Evolutionary conservation across 37 sponge, comb jelly and placozoan genomes (phyloP).

Genomic region (Corticium candelabrum): DNA sequence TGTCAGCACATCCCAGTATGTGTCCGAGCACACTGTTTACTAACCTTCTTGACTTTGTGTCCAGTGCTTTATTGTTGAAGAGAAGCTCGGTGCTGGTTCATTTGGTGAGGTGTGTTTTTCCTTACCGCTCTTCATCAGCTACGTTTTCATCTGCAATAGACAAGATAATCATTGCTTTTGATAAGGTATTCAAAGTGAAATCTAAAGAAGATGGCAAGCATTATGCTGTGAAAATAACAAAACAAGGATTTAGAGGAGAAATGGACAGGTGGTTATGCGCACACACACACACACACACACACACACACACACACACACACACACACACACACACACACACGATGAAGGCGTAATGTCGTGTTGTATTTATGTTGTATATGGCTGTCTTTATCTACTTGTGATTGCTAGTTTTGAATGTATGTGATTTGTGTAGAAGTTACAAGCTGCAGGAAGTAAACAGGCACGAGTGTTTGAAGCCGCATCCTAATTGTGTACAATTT

Average conservation of each 20-base stretch:
- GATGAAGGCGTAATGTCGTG: too few species aligned
- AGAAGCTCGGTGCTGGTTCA: constrained; percentile 71
- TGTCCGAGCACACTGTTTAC: too few species aligned
- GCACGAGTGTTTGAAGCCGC: constrained; percentile 67
- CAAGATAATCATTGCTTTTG: too few species aligned
- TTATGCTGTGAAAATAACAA: constrained; percentile 83
- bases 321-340: too few species aligned
- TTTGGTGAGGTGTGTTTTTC: constrained; percentile 56
- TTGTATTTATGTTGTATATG: too few species aligned
- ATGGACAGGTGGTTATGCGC: constrained; percentile 41
- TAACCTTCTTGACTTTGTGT: too few species aligned
- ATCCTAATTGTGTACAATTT: constrained; percentile 75
- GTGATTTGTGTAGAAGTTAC: constrained; percentile 26
- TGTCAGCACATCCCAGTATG: too few species aligned
- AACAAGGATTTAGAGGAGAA: constrained; percentile 40
- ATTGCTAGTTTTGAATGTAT: too few species aligned
- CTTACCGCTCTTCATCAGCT: background rate
- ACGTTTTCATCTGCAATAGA: background rate
- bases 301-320: too few species aligned
- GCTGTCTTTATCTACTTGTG: too few species aligned
- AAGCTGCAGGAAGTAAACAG: constrained; percentile 71
- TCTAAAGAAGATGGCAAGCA: constrained; percentile 49
- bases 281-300: too few species aligned
- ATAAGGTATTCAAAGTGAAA: constrained; percentile 44
- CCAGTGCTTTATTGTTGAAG: constrained; percentile 58